Evolutionary conservation across 2,888 invertebrate species (phyloP).

Genomic region (Ophioninae sp.): DNA sequence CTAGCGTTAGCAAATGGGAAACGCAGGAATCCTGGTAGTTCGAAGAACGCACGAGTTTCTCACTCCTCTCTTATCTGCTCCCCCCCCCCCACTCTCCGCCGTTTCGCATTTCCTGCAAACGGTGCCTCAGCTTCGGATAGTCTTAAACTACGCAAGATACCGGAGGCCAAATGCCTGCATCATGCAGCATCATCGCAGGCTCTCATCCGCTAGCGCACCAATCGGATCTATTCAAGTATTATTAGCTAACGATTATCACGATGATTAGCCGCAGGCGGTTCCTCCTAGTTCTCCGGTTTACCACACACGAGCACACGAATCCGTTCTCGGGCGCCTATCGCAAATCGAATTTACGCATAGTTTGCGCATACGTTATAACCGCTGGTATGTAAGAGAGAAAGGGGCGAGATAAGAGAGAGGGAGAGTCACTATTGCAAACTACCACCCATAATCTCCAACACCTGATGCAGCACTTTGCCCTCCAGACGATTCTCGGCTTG

Average conservation of each 20-base stretch:
- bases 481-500: constrained; percentile 7
- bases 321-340: constrained; percentile 26
- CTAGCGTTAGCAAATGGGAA: constrained; percentile 27
- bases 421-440: constrained; percentile 30
- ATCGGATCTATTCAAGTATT: constrained; percentile 28
- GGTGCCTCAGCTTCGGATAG: constrained; percentile 41
- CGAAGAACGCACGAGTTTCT: constrained; percentile 24
- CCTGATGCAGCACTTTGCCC: constrained; percentile 12
- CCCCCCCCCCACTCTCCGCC: constrained; percentile 7
- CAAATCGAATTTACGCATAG: constrained; percentile 42
- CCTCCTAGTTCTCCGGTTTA: constrained; percentile 46
- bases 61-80: constrained; percentile 11
- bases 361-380: constrained; percentile 35
- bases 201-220: neutral
- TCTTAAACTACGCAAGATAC: constrained; percentile 59
- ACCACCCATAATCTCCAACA: constrained; percentile 35
- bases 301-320: constrained; percentile 16
- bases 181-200: neutral
- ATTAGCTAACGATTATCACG: constrained; percentile 58
- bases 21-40: constrained; percentile 48
- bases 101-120: neutral
- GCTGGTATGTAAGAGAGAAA: neutral
- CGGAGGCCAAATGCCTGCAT: constrained; percentile 33
- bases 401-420: neutral
- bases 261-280: constrained; percentile 55